A percentile compares a stretch with the other conserved stretches of the same genome.
phyloP scores from a whole-genome alignment of 2,797 vertebrate species.

The Silurus aristotelis region DNA sequence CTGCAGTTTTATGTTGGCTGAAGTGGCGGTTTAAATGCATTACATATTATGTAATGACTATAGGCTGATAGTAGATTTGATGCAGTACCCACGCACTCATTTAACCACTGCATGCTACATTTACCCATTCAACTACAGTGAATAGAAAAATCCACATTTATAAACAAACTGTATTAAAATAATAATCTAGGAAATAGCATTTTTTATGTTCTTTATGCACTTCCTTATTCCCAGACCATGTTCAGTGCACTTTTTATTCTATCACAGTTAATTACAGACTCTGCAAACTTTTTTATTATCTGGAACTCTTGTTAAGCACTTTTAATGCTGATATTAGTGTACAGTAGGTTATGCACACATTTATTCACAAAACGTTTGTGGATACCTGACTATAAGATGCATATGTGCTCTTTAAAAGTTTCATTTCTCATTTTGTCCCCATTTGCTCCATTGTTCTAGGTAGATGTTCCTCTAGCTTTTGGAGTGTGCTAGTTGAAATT shows the following conservation, averaged over 20 bases:
- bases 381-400: too few species aligned
- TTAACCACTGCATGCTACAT: slow-evolving; percentile 7
- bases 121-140: slow-evolving; percentile 24
- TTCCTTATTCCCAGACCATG: slow-evolving; percentile 12
- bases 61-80: slow-evolving; percentile 19
- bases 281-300: slow-evolving; percentile 35
- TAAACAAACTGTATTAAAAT: slow-evolving; percentile 38
- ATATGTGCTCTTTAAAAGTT: too few species aligned
- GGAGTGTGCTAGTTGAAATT: too few species aligned
- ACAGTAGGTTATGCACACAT: background rate
- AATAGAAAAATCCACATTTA: slow-evolving; percentile 37
- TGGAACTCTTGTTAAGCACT: slow-evolving; percentile 19
- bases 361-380: background rate
- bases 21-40: slow-evolving; percentile 34
- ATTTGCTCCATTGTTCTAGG: too few species aligned
- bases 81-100: slow-evolving; percentile 8
- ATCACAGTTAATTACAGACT: slow-evolving; percentile 47
- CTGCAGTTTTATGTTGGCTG: slow-evolving; percentile 8
- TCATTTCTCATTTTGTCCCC: too few species aligned
- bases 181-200: slow-evolving; percentile 22
- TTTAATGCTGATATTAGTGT: background rate
- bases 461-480: too few species aligned
- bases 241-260: slow-evolving; percentile 21
- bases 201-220: slow-evolving; percentile 46
- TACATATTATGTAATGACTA: slow-evolving; percentile 39